Evolutionary conservation across 35 echinoderm and acorn worm genomes (phyloP), one percentile per base, ranked within the genome.

Genomic region (Hemicentrotus pulcherrimus): DNA sequence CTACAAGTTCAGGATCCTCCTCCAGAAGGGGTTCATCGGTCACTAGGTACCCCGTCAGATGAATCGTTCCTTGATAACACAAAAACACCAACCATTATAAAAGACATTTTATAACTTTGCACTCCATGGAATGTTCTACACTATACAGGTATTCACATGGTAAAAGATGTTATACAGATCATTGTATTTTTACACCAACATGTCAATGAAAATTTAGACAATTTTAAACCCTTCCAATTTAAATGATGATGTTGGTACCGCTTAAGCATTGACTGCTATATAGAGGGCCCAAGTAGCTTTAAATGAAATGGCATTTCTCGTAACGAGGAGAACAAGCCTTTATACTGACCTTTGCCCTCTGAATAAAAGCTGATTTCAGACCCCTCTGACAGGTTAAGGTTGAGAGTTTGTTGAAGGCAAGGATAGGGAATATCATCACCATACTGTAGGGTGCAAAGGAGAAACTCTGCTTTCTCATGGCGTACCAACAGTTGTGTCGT

Each of bases 381-480:
- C 16, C 98, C 98, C 88, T 99, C 98, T 61, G 97, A 96, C 32
- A 98, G 97, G 86, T 96, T 96, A n/a, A 99, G 95, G 52, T 98
- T 95, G 8, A 99, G 85, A n/a, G 86, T 86, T 78, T 99, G 98
- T 91, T 99, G 98, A 70, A 96, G 88, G 10, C 96, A 55, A 14
- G 91, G 91, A 58, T 48, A 93, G 13, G 91, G 46, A 22, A 46
- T 32, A 31, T 31, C 48, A 32, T 70, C 91, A 9, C 96, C 98
- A 92, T 96, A 88, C 24, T 32, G 32, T 16, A 99, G 94, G 2
- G 98, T 96, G 41, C 98, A 99, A 3, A 99, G 47, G 14, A 99
- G 94, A 85, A 99, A 99, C 22, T 99, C 98, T 52, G 97, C 94
- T 88, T 97, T 98, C 24, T 99, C 96, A 96, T 99, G 98, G 52